Evolutionary conservation across 2,888 invertebrate genomes (phyloP), one percentile per base, ranked within the genome.

Genomic region (Agapetus fuscipes): DNA sequence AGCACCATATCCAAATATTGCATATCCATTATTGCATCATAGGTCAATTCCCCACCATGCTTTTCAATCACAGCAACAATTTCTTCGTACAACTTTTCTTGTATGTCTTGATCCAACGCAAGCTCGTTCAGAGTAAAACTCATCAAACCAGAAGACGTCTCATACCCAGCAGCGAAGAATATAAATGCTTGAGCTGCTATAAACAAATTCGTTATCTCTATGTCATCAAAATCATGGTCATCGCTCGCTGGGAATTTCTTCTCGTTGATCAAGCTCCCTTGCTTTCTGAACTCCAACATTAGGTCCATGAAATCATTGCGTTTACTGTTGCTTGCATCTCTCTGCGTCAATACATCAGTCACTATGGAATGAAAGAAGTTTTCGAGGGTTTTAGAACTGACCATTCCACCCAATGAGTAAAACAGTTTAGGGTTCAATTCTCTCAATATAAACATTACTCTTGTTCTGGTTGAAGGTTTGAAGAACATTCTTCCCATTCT

Each of bases 131-230:
- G 43, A 20, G 58, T 42, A 31, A 57, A 64, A 1, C 59, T 42
- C 44, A 66, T 53, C 0, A 62, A 59, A 0, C 62, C 59, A 0
- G 67, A 60, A 25, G 59, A 61, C 1, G 67, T 66, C 45, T 67
- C 67, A 44, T 61, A 67, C 0, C 68, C 68, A 7, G 59, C 69
- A 2, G 54, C 51, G 38, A 63, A 66, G 48, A 68, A 66, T 9
- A 65, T 52, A 45, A 66, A 61, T 2, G 60, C 60, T 48, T 68
- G 64, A 0, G 64, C 60, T 2, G 56, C 55, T 11, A 64, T 59
- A 1, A 60, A 25, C 14, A 51, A 52, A 1, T 61, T 55, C 2
- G 56, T 56, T 9, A 62, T 41, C 40, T 57, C 54, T 16, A 56
- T 30, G 10, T 43, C 32, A 11, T 20, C 20, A 20, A 6, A 6